Base-by-base conservation (phyloP, 2,113 vertebrate species). In the Phalacrocorax pelagicus region DNA sequence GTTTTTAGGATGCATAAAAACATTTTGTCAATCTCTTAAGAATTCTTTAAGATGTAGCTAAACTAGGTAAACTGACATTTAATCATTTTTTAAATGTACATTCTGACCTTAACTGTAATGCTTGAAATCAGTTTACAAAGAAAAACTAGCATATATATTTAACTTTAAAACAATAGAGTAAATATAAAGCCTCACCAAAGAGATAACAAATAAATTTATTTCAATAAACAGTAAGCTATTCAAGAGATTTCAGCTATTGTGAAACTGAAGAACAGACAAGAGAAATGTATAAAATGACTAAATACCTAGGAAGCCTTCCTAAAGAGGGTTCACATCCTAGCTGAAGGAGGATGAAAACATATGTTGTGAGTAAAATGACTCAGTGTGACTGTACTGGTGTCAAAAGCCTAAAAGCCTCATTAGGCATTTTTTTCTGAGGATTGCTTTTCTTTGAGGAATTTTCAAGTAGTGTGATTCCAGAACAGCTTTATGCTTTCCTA, bases 81-180 rank as follows among this genome's bases (percentile, higher is more conserved):
- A 96, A 92, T 96, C 70, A 86, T 82, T 96, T 82, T 72, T 40
- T 85, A 89, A 94, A 92, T 96, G 92, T 95, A 81, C 46, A 77
- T 93, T 93, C 74, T 92, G 79, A 80, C 71, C 85, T 80, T 93
- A 88, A 81, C 40, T 70, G 21, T 73, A 86, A 66, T 51, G 19
- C 42, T 73, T 80, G 38, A 90, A 91, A 83, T 65, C 54, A 90
- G 51, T 77, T 86, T 70, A 70, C 22, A 73, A 51, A 85, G 49
- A 54, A 90, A 88, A 58, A 18, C 17, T 73, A 23, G 27, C 19
- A 5, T 62, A 47, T 74, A 27, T 79, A 72, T 80, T 80, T 80
- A 88, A 73, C 17, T 26, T 4, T 36, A 85, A 85, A 90, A 40
- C 24, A 91, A 63, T 14, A 69, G 6, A 85, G 8, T 82, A 87